Percentiles rank a stretch among this genome's conserved stretches.
Evolutionary conservation across 1,140 invertebrate genomes (phyloP).

Genomic region (Hermatobates lingyangjiaoensis): DNA sequence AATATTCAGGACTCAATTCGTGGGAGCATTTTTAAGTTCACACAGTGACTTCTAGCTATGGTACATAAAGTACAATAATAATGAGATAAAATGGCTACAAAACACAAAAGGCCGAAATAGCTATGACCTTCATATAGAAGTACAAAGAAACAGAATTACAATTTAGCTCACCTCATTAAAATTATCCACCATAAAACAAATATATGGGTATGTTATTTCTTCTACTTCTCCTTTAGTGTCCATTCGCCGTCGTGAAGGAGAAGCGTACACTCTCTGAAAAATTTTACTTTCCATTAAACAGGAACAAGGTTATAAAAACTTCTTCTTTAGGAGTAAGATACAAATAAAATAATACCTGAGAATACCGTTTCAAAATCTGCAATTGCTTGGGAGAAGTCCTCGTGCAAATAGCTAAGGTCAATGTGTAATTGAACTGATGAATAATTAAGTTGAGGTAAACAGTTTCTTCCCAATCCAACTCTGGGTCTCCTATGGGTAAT

Average conservation of each 20-base stretch:
- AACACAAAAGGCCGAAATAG: too few relatives aligned
- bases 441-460: slow-evolving; percentile 96
- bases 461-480: slow-evolving; percentile 98
- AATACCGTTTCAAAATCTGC: slow-evolving; percentile 81
- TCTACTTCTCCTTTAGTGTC: slow-evolving; percentile 95
- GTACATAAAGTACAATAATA: too few relatives aligned
- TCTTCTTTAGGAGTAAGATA: neutral
- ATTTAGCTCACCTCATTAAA: slow-evolving; percentile 70
- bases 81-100: too few relatives aligned
- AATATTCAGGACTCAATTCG: too few relatives aligned
- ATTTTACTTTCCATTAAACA: neutral
- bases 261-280: slow-evolving; percentile 73
- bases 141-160: too few relatives aligned
- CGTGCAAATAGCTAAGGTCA: slow-evolving; percentile 93
- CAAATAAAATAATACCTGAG: slow-evolving; percentile 38
- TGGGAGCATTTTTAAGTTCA: too few relatives aligned
- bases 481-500: slow-evolving; percentile 80
- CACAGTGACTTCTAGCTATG: too few relatives aligned
- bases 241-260: slow-evolving; percentile 87
- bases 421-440: slow-evolving; percentile 94
- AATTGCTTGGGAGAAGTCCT: slow-evolving; percentile 91
- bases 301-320: neutral
- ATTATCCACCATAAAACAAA: slow-evolving; percentile 98
- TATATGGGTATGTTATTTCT: slow-evolving; percentile 96
- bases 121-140: too few relatives aligned